Evolutionary conservation across 92 coral and sea anemone species (phyloP).

Genomic region (Hydrozoanthus gracilis): DNA sequence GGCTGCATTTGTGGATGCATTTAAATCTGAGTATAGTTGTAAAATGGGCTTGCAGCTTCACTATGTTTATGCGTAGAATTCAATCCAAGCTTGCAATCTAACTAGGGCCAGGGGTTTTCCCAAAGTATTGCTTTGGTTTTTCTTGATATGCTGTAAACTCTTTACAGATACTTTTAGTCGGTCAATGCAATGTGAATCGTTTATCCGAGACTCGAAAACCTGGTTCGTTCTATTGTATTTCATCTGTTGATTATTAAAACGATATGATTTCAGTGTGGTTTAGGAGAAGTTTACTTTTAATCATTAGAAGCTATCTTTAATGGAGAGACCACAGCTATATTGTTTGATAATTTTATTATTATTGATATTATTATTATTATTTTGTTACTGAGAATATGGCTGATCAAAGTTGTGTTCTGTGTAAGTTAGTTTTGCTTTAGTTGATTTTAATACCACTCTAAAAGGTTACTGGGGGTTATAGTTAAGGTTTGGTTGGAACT

Average conservation of each 20-base stretch:
- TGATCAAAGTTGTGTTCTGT: no score
- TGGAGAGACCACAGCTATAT: not conserved
- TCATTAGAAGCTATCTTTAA: not conserved
- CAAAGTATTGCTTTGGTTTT: constrained; percentile 3
- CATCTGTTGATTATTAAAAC: not conserved
- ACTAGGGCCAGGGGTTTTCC: constrained; percentile 15
- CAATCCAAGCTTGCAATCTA: not conserved
- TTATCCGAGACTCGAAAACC: no score
- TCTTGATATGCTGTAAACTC: not conserved
- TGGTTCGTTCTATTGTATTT: not conserved
- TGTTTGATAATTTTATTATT: not conserved
- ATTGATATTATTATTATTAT: not conserved
- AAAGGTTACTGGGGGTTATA: no score
- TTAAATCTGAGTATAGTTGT: no score
- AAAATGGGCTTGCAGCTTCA: no score
- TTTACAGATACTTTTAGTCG: not conserved
- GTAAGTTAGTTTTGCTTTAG: no score
- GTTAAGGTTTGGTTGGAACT: no score
- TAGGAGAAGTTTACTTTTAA: not conserved
- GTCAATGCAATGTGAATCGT: not conserved
- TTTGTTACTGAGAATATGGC: no score
- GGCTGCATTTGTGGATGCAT: no score
- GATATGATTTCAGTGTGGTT: not conserved
- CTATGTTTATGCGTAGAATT: no score
- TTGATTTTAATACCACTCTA: no score